Percentiles rank a stretch among this genome's conserved stretches.
Conservation (phyloP, 2,888 invertebrate genomes). For the Agriopis marginaria region DNA sequence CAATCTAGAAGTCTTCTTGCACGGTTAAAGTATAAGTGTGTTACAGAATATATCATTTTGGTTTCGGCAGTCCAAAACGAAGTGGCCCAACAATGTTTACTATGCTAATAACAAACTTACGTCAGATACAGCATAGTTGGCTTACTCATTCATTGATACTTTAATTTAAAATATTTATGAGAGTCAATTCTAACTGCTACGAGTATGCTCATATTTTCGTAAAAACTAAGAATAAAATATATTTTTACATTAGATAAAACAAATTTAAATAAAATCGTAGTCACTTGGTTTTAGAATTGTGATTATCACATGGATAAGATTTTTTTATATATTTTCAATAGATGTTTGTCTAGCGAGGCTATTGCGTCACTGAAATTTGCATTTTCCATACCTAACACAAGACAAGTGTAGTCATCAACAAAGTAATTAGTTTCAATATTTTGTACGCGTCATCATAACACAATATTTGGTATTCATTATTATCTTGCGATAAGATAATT, state of each 20-base stretch:
- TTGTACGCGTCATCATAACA: constrained; percentile 16
- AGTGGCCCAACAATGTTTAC: background rate
- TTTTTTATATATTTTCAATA: background rate
- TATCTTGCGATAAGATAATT: constrained; percentile 13
- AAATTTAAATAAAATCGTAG: background rate
- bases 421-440: constrained; percentile 11
- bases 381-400: background rate
- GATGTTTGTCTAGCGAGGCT: background rate
- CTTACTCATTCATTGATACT: constrained; percentile 36
- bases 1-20: no score
- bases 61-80: background rate
- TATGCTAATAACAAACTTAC: background rate
- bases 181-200: background rate
- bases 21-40: no score
- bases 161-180: constrained; percentile 6
- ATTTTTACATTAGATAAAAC: no score
- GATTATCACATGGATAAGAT: background rate
- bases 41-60: no score
- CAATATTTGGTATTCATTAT: constrained; percentile 10
- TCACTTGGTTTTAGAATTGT: background rate
- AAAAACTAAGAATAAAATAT: no score
- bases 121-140: constrained; percentile 1
- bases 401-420: constrained; percentile 1
- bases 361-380: constrained; percentile 7
- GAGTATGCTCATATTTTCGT: no score